Evolutionary conservation across 2,888 invertebrate species (phyloP).

Genomic region (Cephus rjabovi): DNA sequence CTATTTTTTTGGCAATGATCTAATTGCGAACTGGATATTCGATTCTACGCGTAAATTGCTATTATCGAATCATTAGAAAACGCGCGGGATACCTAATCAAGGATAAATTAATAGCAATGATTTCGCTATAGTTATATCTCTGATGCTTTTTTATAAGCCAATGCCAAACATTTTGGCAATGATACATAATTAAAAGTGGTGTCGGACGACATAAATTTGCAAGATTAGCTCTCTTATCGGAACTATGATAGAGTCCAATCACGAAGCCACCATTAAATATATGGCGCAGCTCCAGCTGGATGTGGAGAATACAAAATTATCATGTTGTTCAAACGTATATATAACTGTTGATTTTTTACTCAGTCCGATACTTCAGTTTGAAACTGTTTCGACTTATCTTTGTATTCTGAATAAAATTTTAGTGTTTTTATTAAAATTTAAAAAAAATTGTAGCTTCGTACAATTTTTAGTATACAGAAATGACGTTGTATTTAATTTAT

Average conservation of each 20-base stretch:
- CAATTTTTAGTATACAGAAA: not conserved
- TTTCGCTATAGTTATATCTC: not conserved
- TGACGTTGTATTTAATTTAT: not conserved
- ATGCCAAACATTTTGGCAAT: not conserved
- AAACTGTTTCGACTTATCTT: too few relatives aligned
- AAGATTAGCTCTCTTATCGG: not conserved
- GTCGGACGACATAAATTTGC: not conserved
- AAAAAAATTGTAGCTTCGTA: conserved; percentile 7
- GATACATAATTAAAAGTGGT: not conserved
- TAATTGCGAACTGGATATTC: not conserved
- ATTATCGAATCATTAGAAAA: not conserved
- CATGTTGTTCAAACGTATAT: not conserved
- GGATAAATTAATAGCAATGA: not conserved
- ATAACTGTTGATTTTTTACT: not conserved
- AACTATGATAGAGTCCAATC: conserved; percentile 12
- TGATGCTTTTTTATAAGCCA: not conserved
- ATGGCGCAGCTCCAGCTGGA: conserved; percentile 28
- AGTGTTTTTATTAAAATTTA: too few relatives aligned
- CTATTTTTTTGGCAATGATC: not conserved
- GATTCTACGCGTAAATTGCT: not conserved
- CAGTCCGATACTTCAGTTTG: not conserved
- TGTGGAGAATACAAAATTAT: conserved; percentile 35
- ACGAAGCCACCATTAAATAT: conserved; percentile 41
- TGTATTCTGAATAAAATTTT: too few relatives aligned
- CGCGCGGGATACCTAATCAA: not conserved